Evolutionary conservation across 2,888 invertebrate genomes (phyloP), one percentile per base, ranked within the genome.

Genomic region (Polydesmus complanatus): DNA sequence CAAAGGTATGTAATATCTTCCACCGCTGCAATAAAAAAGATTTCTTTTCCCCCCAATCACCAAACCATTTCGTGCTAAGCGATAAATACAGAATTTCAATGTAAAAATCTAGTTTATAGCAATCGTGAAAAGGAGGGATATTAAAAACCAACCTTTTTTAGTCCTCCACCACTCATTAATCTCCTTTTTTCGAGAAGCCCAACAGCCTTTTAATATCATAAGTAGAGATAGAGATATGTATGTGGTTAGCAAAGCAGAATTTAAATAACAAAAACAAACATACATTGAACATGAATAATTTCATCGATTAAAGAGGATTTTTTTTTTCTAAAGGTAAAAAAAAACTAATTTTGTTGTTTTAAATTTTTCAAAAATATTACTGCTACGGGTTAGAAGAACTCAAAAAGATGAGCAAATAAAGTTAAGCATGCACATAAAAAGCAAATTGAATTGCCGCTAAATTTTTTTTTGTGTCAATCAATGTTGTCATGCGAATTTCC

Each of bases 141-240:
- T 47, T 14, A 60, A 19, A 47, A 60, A 66, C 66, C 64, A 64
- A 66, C 66, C 66, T 66, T 66, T 66, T 61, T 66, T 64, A 50
- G 66, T 64, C 62, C 66, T 65, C 66, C 66, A 66, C 62, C 63
- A 64, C 61, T 63, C 65, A 37, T 37, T 37, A 8, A 37, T 37
- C 8, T 37, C 37, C 37, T 37, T 37, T 8, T 14, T 37, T 37
- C 22, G 53, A 53, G 21, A 37, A 37, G 37, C 37, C 37, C 37
- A 37, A 37, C 8, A 8, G 37, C 37, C 37, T 37, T 37, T 53
- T 25, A 25, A 25, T 21, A 18, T 53, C 53, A 5, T 14, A 37
- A 37, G 14, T 37, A 37, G 14, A n/a, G n/a, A n/a, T n/a, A n/a
- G n/a, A n/a, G n/a, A n/a, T n/a, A n/a, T n/a, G n/a, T n/a, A n/a